Evolutionary conservation across 1,140 invertebrate species (phyloP).

Genomic region (Drosophila prosaltans): DNA sequence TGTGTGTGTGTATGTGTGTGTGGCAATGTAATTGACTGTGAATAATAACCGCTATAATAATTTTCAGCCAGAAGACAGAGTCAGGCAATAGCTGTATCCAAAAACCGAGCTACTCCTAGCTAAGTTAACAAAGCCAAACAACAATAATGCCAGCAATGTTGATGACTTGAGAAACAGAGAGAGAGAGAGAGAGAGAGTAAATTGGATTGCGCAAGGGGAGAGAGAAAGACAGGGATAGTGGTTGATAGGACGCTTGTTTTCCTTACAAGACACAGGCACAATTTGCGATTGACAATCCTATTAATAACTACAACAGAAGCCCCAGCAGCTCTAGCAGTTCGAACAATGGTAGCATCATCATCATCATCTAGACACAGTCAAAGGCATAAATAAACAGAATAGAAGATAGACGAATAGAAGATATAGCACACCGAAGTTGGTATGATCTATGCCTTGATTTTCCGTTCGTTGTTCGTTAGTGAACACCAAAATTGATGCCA

Average conservation of each 20-base stretch:
- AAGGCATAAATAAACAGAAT: constrained; percentile 60
- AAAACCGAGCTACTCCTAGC: constrained; percentile 34
- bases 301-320: constrained; percentile 67
- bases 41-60: constrained; percentile 82
- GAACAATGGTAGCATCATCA: constrained; percentile 25
- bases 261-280: constrained; percentile 47
- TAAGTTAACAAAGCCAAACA: constrained; percentile 35
- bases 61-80: constrained; percentile 70
- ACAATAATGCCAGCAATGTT: constrained; percentile 63
- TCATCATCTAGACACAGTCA: constrained; percentile 38
- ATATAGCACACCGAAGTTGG: constrained; percentile 31
- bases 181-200: not conserved
- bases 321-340: constrained; percentile 20
- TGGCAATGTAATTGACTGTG: constrained; percentile 80
- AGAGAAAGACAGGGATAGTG: not conserved
- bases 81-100: constrained; percentile 38
- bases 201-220: not conserved
- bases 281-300: constrained; percentile 82
- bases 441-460: constrained; percentile 36
- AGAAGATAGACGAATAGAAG: constrained; percentile 12
- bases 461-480: not conserved
- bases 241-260: constrained; percentile 24
- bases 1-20: constrained; percentile 34
- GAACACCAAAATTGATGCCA: not conserved
- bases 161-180: constrained; percentile 35